These are phyloP conservation scores for Drosophila maculinotata DNA, from an alignment of 2,888 invertebrate species.

Conservation along the genomic window DNA sequence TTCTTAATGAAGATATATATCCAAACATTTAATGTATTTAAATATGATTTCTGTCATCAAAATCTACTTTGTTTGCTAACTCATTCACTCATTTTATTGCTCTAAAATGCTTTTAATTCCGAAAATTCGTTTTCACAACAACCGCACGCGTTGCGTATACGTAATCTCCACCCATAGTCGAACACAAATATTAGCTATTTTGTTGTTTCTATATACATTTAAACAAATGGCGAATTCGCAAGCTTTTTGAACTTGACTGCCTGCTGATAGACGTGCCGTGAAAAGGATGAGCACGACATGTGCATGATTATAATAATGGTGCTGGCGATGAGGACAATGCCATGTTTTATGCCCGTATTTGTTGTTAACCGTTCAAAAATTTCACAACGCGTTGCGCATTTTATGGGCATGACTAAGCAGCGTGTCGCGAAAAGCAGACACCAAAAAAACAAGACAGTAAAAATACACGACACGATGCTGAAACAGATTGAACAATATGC, in stretches of 20 bases:
- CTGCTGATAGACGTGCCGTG: slow-evolving; percentile 31
- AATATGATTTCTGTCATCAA: neutral
- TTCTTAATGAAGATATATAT: no score
- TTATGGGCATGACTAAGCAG: slow-evolving; percentile 71
- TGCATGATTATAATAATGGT: slow-evolving; percentile 39
- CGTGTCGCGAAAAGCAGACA: slow-evolving; percentile 26
- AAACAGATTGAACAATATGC: slow-evolving; percentile 62
- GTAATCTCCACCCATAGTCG: slow-evolving; percentile 5
- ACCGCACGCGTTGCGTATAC: slow-evolving; percentile 23
- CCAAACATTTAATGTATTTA: no score
- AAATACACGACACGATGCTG: slow-evolving; percentile 57
- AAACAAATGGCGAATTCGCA: slow-evolving; percentile 25
- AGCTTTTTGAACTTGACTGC: slow-evolving; percentile 51
- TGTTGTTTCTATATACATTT: neutral
- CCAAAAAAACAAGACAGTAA: slow-evolving; percentile 8
- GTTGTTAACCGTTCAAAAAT: slow-evolving; percentile 62
- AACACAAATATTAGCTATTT: slow-evolving; percentile 14
- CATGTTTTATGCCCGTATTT: slow-evolving; percentile 50
- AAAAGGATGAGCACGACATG: slow-evolving; percentile 25
- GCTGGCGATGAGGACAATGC: slow-evolving; percentile 13
- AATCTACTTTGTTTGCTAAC: slow-evolving; percentile 1
- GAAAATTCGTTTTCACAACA: neutral
- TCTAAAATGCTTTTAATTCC: slow-evolving; percentile 4
- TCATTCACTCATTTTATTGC: slow-evolving; percentile 15
- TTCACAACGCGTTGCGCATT: slow-evolving; percentile 46